phyloP scores from a whole-genome alignment of 2,113 vertebrate species.

The Sturnira hondurensis region DNA sequence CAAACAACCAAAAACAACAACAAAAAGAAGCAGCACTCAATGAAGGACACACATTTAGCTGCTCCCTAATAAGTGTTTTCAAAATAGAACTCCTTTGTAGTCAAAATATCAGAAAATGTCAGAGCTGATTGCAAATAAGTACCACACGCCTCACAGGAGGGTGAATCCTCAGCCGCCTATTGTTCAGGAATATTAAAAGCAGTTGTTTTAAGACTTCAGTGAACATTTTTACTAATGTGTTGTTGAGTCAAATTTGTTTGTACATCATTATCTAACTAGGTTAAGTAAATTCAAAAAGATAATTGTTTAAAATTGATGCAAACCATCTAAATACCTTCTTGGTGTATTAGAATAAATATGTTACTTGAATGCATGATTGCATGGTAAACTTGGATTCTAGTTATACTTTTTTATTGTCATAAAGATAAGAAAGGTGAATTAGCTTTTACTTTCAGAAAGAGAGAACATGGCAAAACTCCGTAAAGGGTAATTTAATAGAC shows the following conservation, averaged over 20 bases:
- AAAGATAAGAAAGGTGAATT: conserved; percentile 22
- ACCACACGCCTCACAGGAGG: neutral
- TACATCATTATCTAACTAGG: conserved; percentile 40
- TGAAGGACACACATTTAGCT: neutral
- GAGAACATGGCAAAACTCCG: neutral
- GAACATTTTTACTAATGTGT: conserved; percentile 38
- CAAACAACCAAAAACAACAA: neutral
- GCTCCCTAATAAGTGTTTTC: conserved; percentile 41
- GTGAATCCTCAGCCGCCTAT: neutral
- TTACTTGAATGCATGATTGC: neutral
- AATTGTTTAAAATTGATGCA: conserved; percentile 36
- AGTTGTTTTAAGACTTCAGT: conserved; percentile 20
- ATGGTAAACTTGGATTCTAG: neutral
- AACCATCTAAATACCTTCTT: conserved; percentile 24
- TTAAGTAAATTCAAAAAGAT: conserved; percentile 53
- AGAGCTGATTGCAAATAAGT: conserved; percentile 13
- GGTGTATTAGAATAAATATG: conserved; percentile 27
- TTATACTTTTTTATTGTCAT: neutral
- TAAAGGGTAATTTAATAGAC: conserved; percentile 41
- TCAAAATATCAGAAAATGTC: conserved; percentile 35
- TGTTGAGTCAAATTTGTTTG: conserved; percentile 57
- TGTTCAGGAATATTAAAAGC: conserved; percentile 15
- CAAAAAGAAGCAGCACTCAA: neutral
- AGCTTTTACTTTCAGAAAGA: conserved; percentile 26
- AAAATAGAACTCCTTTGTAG: conserved; percentile 54